Evolutionary conservation across 2,113 vertebrate species (phyloP), one percentile per base, ranked within the genome.

Genomic region (Pogonocichla stellata): DNA sequence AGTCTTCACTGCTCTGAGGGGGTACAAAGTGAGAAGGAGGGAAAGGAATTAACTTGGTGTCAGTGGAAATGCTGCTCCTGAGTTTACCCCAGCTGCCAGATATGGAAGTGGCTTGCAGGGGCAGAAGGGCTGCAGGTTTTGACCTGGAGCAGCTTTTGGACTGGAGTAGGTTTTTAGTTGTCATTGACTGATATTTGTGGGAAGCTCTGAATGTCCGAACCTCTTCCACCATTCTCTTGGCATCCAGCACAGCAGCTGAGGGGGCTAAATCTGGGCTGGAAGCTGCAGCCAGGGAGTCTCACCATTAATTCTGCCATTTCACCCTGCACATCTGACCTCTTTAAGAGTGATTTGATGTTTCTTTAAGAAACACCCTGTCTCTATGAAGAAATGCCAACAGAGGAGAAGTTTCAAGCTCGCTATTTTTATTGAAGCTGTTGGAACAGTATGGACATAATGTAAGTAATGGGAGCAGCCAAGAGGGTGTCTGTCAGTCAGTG

Each of bases 391-490:
- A 94, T 95, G 92, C 94, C 96, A 96, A 34, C 77, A 83, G 96
- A 86, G 57, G 72, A 93, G 89, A 86, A 78, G 75, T 96, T 93
- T 95, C 69, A 83, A 77, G 38, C 80, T 84, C 48, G 33, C 90
- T 96, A 75, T 93, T 97, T 95, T 95, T 94, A 96, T 88, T 95
- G 82, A 95, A 94, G 79, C 94, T 83, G 79, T 91, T 97, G 94
- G 94, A 95, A 88, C 80, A 5, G 71, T 82, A 78, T 81, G 94
- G 91, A 74, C 91, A 86, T 96, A 94, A 88, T 94, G 86, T 92
- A 91, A 93, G 79, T 83, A 85, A 71, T 2, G 23, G 91, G 84
- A 90, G 45, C 57, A 84, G 94, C 91, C 96, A 97, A 95, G 28
- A 77, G 77, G 19, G 62, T 80, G 86, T 91, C 84, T 92, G 89